Evolutionary conservation across 23 tunicate species (phyloP).

Genomic region (Halocynthia roretzi): DNA sequence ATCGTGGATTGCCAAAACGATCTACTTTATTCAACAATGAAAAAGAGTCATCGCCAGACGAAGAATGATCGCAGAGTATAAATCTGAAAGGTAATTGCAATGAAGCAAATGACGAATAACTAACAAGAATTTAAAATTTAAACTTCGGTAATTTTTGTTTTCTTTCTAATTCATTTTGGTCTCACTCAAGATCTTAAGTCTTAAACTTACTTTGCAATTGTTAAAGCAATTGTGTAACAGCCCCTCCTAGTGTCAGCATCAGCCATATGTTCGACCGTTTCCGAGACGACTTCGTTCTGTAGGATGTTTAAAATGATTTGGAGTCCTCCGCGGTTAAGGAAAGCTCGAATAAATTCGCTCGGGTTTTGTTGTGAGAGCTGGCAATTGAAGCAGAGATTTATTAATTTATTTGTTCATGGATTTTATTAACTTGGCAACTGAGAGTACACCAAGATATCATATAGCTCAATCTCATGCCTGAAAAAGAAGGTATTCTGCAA

Average conservation of each 20-base stretch:
- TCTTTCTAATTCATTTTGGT: not conserved
- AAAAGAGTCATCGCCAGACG: conserved; percentile 21
- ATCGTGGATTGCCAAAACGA: conserved; percentile 14
- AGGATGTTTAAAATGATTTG: conserved; percentile 54
- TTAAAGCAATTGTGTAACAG: conserved; percentile 53
- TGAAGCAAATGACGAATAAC: not conserved
- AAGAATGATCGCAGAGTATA: conserved; percentile 48
- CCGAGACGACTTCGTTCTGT: conserved; percentile 65
- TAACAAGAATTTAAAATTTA: not conserved
- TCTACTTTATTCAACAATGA: conserved; percentile 7
- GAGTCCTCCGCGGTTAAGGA: conserved; percentile 50
- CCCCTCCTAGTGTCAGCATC: conserved; percentile 69
- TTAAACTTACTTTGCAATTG: conserved; percentile 48
- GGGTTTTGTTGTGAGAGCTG: conserved; percentile 22
- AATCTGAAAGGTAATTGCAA: conserved; percentile 27
- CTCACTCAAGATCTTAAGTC: not conserved
- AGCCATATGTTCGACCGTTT: conserved; percentile 44
- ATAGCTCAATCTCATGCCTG: no score
- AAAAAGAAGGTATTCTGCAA: no score
- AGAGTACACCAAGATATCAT: no score
- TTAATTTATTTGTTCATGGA: no score
- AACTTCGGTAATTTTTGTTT: not conserved
- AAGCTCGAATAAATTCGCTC: conserved; percentile 31
- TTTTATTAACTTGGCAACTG: no score
- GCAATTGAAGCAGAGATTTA: not conserved